Base-by-base conservation (phyloP, 2,888 invertebrate genomes). In the Drosophila histrio region DNA sequence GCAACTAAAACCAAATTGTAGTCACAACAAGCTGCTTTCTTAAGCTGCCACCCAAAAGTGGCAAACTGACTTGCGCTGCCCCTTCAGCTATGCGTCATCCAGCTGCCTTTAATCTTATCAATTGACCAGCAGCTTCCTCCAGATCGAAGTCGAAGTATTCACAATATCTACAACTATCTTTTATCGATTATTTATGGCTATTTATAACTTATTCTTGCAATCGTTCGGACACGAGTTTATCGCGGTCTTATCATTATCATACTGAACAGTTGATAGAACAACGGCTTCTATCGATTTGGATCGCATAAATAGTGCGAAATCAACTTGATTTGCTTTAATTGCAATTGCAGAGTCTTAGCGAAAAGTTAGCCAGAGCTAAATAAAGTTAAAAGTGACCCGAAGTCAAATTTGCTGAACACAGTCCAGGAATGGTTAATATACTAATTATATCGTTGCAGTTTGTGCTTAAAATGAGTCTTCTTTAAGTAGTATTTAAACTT, bases 1-100 rank as follows among this genome's bases (percentile, higher is more conserved):
- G 36, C 49, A 68, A 56, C 58, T 54, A 59, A 58, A 39, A 53
- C 46, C 34, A 39, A 61, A 50, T 50, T 38, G 38, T 26, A 49
- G 36, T 36, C 44, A 28, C 21, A 38, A 9, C 34, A n/a, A 1
- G 4, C 22, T 7, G 28, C n/a, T 49, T 41, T 41, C 15, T 39
- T 36, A 21, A 50, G n/a, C 11, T 24, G 41, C 22, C 30, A 41
- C 28, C 30, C 30, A 28, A 47, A 21, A 47, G 21, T 21, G 13
- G 30, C 21, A 34, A 32, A 13, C 22, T 15, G 22, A 47, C 30
- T 47, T 47, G 3, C 17, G 6, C 8, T 22, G 41, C 1, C 22
- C 7, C 21, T 22, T 22, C 2, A 19, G 2, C 7, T 7, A 32
- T 32, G 21, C 36, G 22, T 36, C 32, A 47, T 32, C 2, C 0